phyloP scores from a whole-genome alignment of 2,888 invertebrate genomes.

The Xylota segnis region DNA sequence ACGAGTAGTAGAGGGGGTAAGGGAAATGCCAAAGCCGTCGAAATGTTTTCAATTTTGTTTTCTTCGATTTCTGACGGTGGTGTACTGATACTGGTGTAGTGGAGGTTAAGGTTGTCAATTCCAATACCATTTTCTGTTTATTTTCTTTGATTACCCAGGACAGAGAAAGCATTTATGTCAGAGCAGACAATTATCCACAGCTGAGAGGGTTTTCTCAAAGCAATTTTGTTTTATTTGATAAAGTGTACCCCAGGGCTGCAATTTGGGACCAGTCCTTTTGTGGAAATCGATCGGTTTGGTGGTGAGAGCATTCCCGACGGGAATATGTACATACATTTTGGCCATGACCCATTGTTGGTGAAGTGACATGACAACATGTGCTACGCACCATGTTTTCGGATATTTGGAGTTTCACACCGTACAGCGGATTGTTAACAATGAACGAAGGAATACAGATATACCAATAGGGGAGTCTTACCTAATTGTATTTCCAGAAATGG shows the following conservation, averaged over 20 bases:
- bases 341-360: background rate
- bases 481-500: too few species aligned
- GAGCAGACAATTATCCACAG: conserved; percentile 1
- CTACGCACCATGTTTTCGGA: background rate
- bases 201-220: background rate
- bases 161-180: background rate
- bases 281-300: background rate
- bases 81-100: background rate
- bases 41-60: conserved; percentile 27
- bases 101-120: conserved; percentile 16
- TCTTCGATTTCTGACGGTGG: background rate
- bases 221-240: background rate
- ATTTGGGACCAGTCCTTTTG: conserved; percentile 1
- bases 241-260: conserved; percentile 4
- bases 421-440: background rate
- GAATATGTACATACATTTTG: background rate
- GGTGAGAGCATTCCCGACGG: background rate
- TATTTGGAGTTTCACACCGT: background rate
- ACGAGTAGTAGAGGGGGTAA: background rate
- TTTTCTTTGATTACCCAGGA: conserved; percentile 2
- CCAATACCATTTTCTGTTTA: background rate
- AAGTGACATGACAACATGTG: conserved; percentile 1
- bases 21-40: conserved; percentile 5
- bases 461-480: background rate
- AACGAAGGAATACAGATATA: background rate